phyloP scores from a whole-genome alignment of 2,888 invertebrate genomes.

The Mycalesis mineus region DNA sequence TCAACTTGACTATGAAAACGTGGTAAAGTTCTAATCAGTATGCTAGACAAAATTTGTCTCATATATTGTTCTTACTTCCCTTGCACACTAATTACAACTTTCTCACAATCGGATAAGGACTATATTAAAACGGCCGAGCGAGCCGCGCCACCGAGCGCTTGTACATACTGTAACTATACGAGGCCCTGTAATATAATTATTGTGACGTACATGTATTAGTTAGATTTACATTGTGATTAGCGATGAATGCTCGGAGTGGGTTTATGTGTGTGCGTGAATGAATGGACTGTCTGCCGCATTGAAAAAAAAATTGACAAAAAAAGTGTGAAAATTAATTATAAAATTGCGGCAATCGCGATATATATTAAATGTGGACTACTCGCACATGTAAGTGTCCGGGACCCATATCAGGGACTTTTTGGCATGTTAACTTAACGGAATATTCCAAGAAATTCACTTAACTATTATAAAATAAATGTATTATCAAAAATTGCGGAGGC shows the following conservation, averaged over 20 bases:
- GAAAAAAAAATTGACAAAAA: constrained; percentile 6
- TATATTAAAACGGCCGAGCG: neutral
- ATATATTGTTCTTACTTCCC: neutral
- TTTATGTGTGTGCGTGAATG: neutral
- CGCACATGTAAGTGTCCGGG: neutral
- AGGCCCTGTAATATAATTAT: constrained; percentile 3
- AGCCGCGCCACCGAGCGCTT: neutral
- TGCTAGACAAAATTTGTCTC: neutral
- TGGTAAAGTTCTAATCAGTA: neutral
- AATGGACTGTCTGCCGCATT: neutral
- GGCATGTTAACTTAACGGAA: too few relatives aligned
- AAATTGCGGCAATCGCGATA: constrained; percentile 9
- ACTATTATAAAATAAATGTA: too few relatives aligned
- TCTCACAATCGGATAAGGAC: neutral
- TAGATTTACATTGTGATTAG: constrained; percentile 23
- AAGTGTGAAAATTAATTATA: constrained; percentile 8
- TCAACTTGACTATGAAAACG: neutral
- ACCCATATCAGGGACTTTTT: neutral
- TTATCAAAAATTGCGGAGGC: too few relatives aligned
- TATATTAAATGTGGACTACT: too few relatives aligned
- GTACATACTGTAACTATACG: neutral
- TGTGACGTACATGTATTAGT: constrained; percentile 4
- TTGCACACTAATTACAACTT: neutral
- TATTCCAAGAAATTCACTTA: too few relatives aligned
- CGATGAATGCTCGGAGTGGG: constrained; percentile 13